phyloP scores from a whole-genome alignment of 2,888 invertebrate genomes.

The Onthophagus sagittarius region DNA sequence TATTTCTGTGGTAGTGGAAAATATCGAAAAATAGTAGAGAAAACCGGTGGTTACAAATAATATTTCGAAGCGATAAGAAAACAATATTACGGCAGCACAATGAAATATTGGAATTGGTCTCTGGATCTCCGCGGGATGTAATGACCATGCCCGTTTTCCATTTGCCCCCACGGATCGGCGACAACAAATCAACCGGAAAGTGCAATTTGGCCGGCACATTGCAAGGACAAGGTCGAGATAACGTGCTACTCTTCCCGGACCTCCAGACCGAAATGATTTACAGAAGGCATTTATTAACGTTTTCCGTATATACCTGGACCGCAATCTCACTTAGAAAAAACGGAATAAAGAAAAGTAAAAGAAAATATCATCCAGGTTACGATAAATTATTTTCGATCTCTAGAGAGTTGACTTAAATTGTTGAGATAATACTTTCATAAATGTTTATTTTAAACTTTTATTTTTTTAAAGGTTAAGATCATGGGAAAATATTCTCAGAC shows the following conservation, averaged over 20 bases:
- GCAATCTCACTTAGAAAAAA: background rate
- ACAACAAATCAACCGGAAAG: background rate
- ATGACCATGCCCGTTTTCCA: background rate
- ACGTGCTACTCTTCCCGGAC: background rate
- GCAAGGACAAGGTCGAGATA: background rate
- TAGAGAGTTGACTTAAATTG: no score
- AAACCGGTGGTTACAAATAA: background rate
- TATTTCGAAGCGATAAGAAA: background rate
- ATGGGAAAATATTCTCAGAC: no score
- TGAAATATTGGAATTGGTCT: background rate
- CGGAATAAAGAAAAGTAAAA: no score
- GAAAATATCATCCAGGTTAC: no score
- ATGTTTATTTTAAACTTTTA: no score
- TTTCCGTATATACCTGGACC: background rate
- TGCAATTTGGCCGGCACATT: background rate
- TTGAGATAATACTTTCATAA: no score
- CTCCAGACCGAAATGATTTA: background rate
- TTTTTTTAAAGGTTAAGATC: no score
- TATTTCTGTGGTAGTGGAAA: background rate
- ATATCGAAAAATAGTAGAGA: background rate
- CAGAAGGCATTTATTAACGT: background rate
- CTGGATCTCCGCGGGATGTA: background rate
- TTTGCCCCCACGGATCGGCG: background rate
- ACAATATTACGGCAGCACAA: background rate
- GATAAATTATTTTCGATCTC: no score